phyloP scores from a whole-genome alignment of 2,113 vertebrate species.

The Baryphthengus martii region DNA sequence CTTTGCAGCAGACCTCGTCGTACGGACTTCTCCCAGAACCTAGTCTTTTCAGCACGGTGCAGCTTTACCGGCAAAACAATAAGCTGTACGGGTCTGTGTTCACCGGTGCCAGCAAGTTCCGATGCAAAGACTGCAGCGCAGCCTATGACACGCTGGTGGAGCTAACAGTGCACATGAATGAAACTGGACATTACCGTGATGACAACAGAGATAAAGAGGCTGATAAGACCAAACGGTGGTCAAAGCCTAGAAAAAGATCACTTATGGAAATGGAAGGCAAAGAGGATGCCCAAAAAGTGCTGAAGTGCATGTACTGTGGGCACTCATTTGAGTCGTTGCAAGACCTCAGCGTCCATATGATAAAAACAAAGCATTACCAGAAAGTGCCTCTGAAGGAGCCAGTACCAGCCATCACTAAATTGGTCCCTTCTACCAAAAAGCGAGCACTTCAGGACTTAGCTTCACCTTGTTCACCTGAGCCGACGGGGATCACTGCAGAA shows the following conservation, averaged over 20 bases:
- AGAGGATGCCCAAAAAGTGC: slow-evolving; percentile 97
- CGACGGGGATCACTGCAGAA: slow-evolving; percentile 78
- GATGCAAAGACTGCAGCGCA: slow-evolving; percentile 97
- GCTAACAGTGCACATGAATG: slow-evolving; percentile 98
- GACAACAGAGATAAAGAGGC: slow-evolving; percentile 95
- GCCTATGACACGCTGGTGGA: slow-evolving; percentile 97
- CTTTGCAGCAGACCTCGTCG: slow-evolving; percentile 88
- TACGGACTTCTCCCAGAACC: slow-evolving; percentile 96
- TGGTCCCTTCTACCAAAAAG: slow-evolving; percentile 95
- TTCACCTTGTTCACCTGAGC: slow-evolving; percentile 91
- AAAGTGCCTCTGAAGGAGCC: slow-evolving; percentile 99
- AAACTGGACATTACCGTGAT: slow-evolving; percentile 97
- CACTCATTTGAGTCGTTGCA: slow-evolving; percentile 98
- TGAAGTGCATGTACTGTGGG: slow-evolving; percentile 99
- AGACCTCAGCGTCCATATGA: slow-evolving; percentile 99
- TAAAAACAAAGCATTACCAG: slow-evolving; percentile 99
- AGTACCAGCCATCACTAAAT: slow-evolving; percentile 92
- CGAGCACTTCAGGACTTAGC: slow-evolving; percentile 90
- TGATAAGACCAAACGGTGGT: slow-evolving; percentile 93
- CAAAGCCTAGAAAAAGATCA: slow-evolving; percentile 95
- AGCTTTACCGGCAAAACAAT: slow-evolving; percentile 97
- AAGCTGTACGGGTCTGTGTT: slow-evolving; percentile 98
- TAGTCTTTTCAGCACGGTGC: slow-evolving; percentile 98
- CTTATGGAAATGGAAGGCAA: slow-evolving; percentile 99
- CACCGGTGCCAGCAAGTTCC: slow-evolving; percentile 97